Evolutionary conservation across 2,888 invertebrate species (phyloP).

Genomic region (Pachymerium ferrugineum): DNA sequence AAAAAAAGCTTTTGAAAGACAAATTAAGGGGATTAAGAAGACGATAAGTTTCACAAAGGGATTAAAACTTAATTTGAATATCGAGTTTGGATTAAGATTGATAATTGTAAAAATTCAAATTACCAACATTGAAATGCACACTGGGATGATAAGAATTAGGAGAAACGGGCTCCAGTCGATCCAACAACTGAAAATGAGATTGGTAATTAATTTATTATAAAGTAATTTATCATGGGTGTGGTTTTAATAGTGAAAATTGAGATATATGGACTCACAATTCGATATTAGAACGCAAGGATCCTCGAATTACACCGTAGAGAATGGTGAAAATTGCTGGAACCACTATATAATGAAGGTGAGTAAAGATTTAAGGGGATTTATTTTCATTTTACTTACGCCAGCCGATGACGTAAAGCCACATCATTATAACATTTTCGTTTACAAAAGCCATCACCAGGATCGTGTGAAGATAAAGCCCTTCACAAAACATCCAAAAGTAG

Average conservation of each 20-base stretch:
- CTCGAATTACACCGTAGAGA: slow-evolving; percentile 4
- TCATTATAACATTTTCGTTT: slow-evolving; percentile 46
- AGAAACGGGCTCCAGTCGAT: slow-evolving; percentile 13
- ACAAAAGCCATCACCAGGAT: slow-evolving; percentile 49
- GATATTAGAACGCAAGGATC: not conserved
- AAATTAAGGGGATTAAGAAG: too few relatives aligned
- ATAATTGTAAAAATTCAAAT: slow-evolving; percentile 12
- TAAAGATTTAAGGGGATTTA: slow-evolving; percentile 18
- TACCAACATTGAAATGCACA: slow-evolving; percentile 28
- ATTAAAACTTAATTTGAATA: too few relatives aligned
- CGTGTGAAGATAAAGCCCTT: slow-evolving; percentile 48
- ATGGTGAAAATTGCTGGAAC: slow-evolving; percentile 5
- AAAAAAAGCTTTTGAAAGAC: too few relatives aligned
- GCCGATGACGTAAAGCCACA: slow-evolving; percentile 47
- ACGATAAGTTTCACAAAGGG: too few relatives aligned
- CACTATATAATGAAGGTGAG: slow-evolving; percentile 19
- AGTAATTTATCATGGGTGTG: too few relatives aligned
- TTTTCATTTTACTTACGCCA: slow-evolving; percentile 42
- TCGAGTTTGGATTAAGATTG: too few relatives aligned
- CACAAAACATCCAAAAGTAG: slow-evolving; percentile 52
- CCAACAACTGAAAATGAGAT: slow-evolving; percentile 21
- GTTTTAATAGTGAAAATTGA: not conserved
- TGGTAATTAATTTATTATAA: too few relatives aligned
- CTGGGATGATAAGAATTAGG: not conserved
- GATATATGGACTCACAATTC: not conserved